Conservation (phyloP, 2,113 vertebrate species). For the Bos indicus region DNA sequence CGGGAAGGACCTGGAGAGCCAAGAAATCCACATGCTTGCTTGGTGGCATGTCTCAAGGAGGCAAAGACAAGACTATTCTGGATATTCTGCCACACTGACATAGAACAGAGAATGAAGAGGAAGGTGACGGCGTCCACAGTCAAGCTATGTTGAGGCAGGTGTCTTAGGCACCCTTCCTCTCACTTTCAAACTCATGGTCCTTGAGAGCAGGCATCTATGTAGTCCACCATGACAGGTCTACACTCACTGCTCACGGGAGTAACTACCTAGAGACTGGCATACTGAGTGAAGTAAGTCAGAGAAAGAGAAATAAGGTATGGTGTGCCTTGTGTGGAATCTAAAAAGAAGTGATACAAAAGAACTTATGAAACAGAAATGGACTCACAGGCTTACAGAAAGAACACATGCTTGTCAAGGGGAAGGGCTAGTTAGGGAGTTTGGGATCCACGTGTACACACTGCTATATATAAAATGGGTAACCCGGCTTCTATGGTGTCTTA, state of each 20-base stretch:
- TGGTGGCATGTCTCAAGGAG: constrained; percentile 92
- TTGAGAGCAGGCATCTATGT: background rate
- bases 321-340: background rate
- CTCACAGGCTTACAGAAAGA: background rate
- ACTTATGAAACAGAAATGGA: background rate
- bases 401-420: background rate
- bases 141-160: fast-evolving
- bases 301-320: background rate
- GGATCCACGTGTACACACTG: background rate
- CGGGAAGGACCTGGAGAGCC: constrained; percentile 91
- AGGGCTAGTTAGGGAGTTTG: background rate
- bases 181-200: background rate
- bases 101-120: too few species aligned
- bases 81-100: constrained; percentile 84
- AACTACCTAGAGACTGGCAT: background rate
- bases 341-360: background rate
- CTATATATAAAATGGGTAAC: background rate
- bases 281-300: background rate
- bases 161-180: background rate
- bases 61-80: constrained; percentile 95
- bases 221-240: background rate
- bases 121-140: too few species aligned
- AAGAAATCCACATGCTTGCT: constrained; percentile 92
- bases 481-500: background rate
- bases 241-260: background rate